These are phyloP conservation scores for Phocoena phocoena DNA, from an alignment of 2,113 vertebrate genomes.

Conservation along the genomic window DNA sequence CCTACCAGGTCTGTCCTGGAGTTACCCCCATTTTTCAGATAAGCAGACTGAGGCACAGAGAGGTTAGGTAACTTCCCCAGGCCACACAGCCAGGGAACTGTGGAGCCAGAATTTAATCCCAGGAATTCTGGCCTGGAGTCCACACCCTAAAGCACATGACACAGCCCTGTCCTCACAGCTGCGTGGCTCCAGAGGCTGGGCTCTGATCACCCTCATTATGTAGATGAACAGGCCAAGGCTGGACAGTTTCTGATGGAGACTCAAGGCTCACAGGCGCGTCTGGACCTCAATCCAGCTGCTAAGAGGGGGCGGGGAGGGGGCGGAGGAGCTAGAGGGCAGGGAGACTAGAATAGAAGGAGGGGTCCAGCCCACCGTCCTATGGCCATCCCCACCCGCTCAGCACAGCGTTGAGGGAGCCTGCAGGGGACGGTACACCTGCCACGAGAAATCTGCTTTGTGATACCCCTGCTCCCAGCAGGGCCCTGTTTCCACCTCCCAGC, in stretches of 20 bases:
- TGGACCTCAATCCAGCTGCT: neutral
- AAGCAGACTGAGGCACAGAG: neutral
- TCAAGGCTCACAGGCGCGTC: neutral
- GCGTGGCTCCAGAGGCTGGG: neutral
- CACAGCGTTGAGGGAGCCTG: neutral
- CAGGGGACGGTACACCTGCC: neutral
- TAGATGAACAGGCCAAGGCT: neutral
- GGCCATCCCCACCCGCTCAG: neutral
- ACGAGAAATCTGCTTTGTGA: neutral
- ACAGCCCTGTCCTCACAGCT: rapidly evolving
- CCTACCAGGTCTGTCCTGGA: neutral
- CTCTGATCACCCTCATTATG: neutral
- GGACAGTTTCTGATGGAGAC: neutral
- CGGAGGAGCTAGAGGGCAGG: neutral
- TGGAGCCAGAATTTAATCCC: neutral
- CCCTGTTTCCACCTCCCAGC: neutral
- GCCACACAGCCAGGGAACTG: neutral
- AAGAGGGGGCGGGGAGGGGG: neutral
- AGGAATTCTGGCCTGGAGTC: neutral
- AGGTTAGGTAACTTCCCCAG: neutral
- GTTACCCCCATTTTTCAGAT: neutral
- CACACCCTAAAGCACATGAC: neutral
- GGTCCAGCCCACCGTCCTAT: neutral
- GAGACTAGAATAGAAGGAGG: too few relatives aligned
- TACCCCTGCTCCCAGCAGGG: neutral